Evolutionary conservation across 2,888 invertebrate species (phyloP), one percentile per base, ranked within the genome.

Genomic region (Caenorhabditis drosophilae): DNA sequence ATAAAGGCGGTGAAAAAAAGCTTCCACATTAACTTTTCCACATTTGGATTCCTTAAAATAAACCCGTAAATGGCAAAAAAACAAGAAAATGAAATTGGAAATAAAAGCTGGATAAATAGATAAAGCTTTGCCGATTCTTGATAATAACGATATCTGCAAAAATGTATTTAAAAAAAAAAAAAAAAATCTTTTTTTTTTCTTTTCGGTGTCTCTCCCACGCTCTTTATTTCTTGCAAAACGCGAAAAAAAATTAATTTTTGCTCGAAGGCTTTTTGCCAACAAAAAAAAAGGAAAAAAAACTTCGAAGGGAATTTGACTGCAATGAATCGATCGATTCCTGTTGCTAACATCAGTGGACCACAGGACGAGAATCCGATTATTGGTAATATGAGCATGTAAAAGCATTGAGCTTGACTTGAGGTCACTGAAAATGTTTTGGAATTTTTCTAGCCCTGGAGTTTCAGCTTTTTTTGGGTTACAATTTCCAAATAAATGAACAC

Each of bases 301-400:
- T 52, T 67, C 20, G 70, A 53, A 1, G 70, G 70, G 26, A 48
- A 70, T 25, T 49, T 48, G 23, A 70, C 63, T 1, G 70, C 70
- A n/a, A 70, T 70, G 1, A 70, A 40, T 35, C 70, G n/a, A 27
- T 70, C 70, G 3, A 70, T 63, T 15, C 70, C 70, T 60, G 67
- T 63, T 0, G 63, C 41, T 1, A 70, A 49, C 23, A 67, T 67
- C 18, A 70, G 36, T 1, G 70, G 70, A 16, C 64, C 67, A 6
- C 67, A 67, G 20, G 58, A 36, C 18, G 58, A 52, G 11, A 67
- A 27, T n/a, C 70, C 70, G 27, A 63, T 25, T 0, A 70, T 23
- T 7, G 70, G 70, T 18, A 67, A 9, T 0, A 48, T 61, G 11
- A 67, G 47, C 46, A 67, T 59, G 49, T 54, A 70, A 42, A 45